phyloP scores from a whole-genome alignment of 2,888 invertebrate genomes.

The Agriopis aurantiaria region DNA sequence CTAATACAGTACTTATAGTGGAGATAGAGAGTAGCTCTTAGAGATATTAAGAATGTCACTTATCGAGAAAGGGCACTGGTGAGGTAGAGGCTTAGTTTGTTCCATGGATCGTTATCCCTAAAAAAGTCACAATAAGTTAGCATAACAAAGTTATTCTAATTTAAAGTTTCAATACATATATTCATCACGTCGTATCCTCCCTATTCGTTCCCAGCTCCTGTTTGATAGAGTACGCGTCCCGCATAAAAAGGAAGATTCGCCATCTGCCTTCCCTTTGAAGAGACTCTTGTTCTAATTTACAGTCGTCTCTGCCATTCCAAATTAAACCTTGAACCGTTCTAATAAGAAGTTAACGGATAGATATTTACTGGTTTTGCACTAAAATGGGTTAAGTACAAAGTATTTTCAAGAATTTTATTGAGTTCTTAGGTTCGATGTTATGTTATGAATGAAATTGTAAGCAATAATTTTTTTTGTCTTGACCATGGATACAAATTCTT shows the following conservation, averaged over 20 bases:
- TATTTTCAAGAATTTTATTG: constrained; percentile 19
- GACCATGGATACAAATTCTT: too few relatives aligned
- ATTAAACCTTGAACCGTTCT: constrained; percentile 10
- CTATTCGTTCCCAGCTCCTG: constrained; percentile 55
- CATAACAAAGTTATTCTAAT: too few relatives aligned
- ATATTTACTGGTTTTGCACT: background rate
- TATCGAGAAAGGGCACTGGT: too few relatives aligned
- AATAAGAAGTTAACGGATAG: background rate
- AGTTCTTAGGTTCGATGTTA: constrained; percentile 2
- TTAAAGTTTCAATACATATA: background rate
- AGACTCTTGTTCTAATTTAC: constrained; percentile 30
- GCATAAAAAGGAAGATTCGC: constrained; percentile 79
- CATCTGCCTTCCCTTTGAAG: constrained; percentile 66
- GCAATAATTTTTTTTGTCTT: too few relatives aligned
- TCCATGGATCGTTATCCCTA: too few relatives aligned
- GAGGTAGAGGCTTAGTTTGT: too few relatives aligned
- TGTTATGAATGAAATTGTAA: constrained; percentile 7
- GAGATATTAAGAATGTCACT: too few relatives aligned
- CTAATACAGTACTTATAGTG: too few relatives aligned
- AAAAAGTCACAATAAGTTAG: too few relatives aligned
- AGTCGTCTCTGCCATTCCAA: constrained; percentile 39
- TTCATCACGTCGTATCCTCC: constrained; percentile 54
- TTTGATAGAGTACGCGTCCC: constrained; percentile 78
- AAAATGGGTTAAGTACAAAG: constrained; percentile 9
- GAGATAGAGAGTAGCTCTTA: too few relatives aligned